A percentile compares a stretch with the other conserved stretches of the same genome.
Evolutionary conservation across 2,888 invertebrate genomes (phyloP).

Genomic region (Folsomia candida): DNA sequence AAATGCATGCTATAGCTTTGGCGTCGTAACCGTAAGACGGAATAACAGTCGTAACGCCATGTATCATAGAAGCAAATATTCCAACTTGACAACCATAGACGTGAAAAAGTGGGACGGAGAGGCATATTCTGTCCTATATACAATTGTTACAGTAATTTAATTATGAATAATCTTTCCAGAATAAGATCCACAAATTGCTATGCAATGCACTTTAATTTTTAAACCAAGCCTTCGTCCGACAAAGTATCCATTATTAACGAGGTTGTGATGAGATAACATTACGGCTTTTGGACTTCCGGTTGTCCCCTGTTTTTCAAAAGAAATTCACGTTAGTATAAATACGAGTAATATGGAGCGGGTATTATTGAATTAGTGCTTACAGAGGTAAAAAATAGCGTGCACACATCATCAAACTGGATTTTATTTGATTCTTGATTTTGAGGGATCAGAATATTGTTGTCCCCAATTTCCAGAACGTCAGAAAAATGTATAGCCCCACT

Average conservation of each 20-base stretch:
- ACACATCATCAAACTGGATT: slow-evolving; percentile 40
- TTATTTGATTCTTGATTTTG: slow-evolving; percentile 17
- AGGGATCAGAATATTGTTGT: slow-evolving; percentile 32
- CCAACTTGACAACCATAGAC: slow-evolving; percentile 71
- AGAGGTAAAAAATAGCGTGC: slow-evolving; percentile 36
- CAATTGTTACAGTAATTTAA: slow-evolving; percentile 3
- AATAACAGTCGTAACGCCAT: slow-evolving; percentile 64
- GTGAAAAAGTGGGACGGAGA: slow-evolving; percentile 76
- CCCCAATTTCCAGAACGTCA: slow-evolving; percentile 30
- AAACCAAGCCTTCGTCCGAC: slow-evolving; percentile 60
- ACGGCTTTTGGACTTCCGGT: slow-evolving; percentile 79
- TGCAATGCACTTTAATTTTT: slow-evolving; percentile 43
- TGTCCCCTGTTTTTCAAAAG: slow-evolving; percentile 71
- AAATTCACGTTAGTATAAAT: no score
- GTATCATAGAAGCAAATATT: slow-evolving; percentile 60
- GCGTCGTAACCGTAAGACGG: slow-evolving; percentile 64
- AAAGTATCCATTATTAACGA: slow-evolving; percentile 72
- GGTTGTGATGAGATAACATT: slow-evolving; percentile 66
- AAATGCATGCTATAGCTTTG: slow-evolving; percentile 58
- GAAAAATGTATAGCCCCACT: slow-evolving; percentile 35
- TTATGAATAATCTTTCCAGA: not conserved
- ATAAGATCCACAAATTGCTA: slow-evolving; percentile 4
- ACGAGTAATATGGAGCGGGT: no score
- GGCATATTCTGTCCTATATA: slow-evolving; percentile 53
- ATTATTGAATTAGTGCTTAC: no score